Evolutionary conservation across 2,797 vertebrate genomes (phyloP).

Genomic region (Sebastiscus tertius): DNA sequence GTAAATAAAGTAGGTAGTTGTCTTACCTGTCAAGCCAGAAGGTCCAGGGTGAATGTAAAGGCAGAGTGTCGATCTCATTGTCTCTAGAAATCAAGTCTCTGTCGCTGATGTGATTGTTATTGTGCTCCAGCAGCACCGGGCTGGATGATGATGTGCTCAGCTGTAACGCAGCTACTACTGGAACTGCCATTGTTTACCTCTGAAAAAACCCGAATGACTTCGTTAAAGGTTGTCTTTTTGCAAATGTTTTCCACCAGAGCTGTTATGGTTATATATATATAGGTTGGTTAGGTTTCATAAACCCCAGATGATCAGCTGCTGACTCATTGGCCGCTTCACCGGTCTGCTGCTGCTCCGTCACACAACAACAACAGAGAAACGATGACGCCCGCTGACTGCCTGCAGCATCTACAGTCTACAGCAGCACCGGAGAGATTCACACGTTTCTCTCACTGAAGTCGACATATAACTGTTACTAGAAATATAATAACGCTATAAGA

Average conservation of each 20-base stretch:
- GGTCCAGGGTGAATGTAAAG: constrained; percentile 92
- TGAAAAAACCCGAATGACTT: not conserved
- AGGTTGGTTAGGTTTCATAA: constrained; percentile 38
- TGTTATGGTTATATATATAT: constrained; percentile 27
- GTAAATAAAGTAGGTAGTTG: not conserved
- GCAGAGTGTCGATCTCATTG: constrained; percentile 78
- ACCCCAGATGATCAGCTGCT: constrained; percentile 69
- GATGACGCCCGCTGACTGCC: constrained; percentile 60
- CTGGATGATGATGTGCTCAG: constrained; percentile 70
- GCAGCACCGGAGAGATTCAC: not conserved
- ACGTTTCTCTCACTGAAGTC: constrained; percentile 14
- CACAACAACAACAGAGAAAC: constrained; percentile 74
- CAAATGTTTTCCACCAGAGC: not conserved
- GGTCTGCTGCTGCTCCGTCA: constrained; percentile 59
- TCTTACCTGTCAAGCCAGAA: constrained; percentile 95
- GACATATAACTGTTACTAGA: fast-evolving
- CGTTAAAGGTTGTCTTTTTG: not conserved
- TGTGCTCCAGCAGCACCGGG: constrained; percentile 77
- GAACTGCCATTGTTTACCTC: constrained; percentile 76
- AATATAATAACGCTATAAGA: fast-evolving
- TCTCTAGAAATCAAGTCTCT: constrained; percentile 73
- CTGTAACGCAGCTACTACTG: constrained; percentile 78
- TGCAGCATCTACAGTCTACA: constrained; percentile 5
- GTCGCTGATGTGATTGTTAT: constrained; percentile 74
- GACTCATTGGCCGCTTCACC: constrained; percentile 77